phyloP scores from a whole-genome alignment of 2,888 invertebrate genomes.

The Papilio elwesi region DNA sequence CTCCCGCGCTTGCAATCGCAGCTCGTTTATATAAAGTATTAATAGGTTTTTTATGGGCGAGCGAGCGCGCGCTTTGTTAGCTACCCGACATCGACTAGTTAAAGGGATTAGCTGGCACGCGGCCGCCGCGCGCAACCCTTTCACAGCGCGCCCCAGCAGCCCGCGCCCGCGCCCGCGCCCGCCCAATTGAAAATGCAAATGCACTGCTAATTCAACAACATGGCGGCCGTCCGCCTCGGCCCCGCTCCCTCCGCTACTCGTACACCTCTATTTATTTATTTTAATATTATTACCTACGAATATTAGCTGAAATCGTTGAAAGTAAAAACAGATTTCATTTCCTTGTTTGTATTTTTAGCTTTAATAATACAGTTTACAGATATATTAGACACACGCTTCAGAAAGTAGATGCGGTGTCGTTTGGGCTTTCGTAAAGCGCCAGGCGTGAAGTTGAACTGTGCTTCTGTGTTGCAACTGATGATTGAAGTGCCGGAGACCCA shows the following conservation, averaged over 20 bases:
- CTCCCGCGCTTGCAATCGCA: background rate
- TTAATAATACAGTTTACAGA: too few relatives aligned
- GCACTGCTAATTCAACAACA: slow-evolving; percentile 62
- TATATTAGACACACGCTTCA: too few relatives aligned
- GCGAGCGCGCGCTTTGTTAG: slow-evolving; percentile 15
- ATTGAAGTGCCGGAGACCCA: too few relatives aligned
- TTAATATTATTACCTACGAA: background rate
- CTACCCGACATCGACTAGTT: slow-evolving; percentile 49
- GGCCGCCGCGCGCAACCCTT: slow-evolving; percentile 57
- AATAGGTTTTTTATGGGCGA: slow-evolving; percentile 40
- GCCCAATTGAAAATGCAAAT: slow-evolving; percentile 72
- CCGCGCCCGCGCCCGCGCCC: slow-evolving; percentile 14
- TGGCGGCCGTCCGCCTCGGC: slow-evolving; percentile 51
- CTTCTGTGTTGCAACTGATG: too few relatives aligned
- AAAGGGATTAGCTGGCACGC: slow-evolving; percentile 54
- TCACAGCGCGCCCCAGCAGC: slow-evolving; percentile 23
- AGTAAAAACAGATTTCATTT: too few relatives aligned
- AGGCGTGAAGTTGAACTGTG: too few relatives aligned
- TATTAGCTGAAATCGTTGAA: background rate
- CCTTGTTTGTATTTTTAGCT: too few relatives aligned
- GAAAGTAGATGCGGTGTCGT: too few relatives aligned
- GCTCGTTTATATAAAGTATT: slow-evolving; percentile 42
- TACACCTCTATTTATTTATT: background rate
- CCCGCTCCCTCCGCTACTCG: slow-evolving; percentile 8
- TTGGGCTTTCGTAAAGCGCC: too few relatives aligned